Conservation (phyloP, 2,113 vertebrate genomes). For the Xenopus borealis region DNA sequence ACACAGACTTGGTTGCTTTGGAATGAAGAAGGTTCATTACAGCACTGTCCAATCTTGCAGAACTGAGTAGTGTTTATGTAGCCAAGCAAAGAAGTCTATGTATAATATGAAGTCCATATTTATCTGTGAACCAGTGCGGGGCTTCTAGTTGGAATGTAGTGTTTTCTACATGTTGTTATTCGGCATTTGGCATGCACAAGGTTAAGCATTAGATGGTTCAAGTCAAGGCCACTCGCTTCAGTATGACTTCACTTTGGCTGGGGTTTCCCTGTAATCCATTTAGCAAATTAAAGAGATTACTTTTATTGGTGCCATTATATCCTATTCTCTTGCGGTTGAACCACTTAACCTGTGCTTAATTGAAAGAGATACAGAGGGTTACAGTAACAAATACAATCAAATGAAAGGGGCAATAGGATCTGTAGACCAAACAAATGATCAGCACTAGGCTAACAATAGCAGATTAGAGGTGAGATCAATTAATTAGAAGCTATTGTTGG, state of each 20-base stretch:
- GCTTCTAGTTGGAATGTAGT: not conserved
- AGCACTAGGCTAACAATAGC: conserved; percentile 77
- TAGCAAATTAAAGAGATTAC: conserved; percentile 85
- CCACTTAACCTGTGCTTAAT: conserved; percentile 89
- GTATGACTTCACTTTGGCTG: conserved; percentile 81
- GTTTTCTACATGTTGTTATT: conserved; percentile 32
- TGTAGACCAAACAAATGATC: conserved; percentile 82
- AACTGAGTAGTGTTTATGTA: too few species aligned
- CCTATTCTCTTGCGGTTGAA: conserved; percentile 80
- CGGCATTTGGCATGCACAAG: conserved; percentile 61
- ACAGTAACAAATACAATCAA: conserved; percentile 84
- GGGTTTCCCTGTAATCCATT: conserved; percentile 84
- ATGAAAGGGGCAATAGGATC: conserved; percentile 78
- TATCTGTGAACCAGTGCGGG: not conserved
- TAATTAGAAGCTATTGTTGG: conserved; percentile 82
- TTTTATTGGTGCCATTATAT: conserved; percentile 84
- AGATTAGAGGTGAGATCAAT: conserved; percentile 85
- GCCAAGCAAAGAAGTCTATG: not conserved
- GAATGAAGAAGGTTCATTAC: too few species aligned
- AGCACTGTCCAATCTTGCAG: too few species aligned
- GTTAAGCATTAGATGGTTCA: conserved; percentile 84
- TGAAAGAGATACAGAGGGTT: conserved; percentile 84
- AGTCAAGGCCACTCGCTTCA: conserved; percentile 73
- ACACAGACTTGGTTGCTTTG: too few species aligned
- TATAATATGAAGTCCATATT: not conserved